These are phyloP conservation scores for Leptogaster cylindrica DNA, from an alignment of 2,888 invertebrate species.

Conservation along the genomic window DNA sequence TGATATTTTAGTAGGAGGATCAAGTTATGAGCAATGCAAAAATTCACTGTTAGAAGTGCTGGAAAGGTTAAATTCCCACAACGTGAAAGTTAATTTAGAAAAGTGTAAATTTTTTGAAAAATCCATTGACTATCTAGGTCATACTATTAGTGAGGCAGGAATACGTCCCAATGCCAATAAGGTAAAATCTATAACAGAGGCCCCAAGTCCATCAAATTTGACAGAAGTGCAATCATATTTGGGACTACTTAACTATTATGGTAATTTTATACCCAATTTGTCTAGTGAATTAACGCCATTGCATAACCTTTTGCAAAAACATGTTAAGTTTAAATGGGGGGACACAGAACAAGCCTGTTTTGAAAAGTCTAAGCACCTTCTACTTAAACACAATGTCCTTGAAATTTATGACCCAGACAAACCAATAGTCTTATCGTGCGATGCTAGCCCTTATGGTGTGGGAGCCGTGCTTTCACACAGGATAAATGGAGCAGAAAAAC, in stretches of 20 bases:
- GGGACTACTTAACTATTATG: conserved; percentile 38
- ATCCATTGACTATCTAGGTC: conserved; percentile 31
- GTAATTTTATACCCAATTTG: conserved; percentile 29
- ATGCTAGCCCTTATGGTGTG: not conserved
- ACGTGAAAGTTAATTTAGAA: conserved; percentile 22
- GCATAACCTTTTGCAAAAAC: conserved; percentile 15
- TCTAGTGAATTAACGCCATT: conserved; percentile 22
- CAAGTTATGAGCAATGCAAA: not conserved
- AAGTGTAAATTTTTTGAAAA: conserved; percentile 30
- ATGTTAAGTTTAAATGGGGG: conserved; percentile 14
- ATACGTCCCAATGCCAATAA: conserved; percentile 38
- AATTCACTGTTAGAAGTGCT: not conserved
- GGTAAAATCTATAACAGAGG: conserved; percentile 38
- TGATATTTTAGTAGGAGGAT: conserved; percentile 39
- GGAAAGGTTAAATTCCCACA: conserved; percentile 14
- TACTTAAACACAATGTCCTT: not conserved
- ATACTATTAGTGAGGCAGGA: conserved; percentile 26
- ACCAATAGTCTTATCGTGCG: not conserved
- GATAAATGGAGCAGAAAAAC: not conserved
- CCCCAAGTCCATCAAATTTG: conserved; percentile 31
- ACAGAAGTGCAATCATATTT: conserved; percentile 36
- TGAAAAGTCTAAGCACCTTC: not conserved
- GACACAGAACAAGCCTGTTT: not conserved
- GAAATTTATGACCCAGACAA: not conserved
- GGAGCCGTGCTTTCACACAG: conserved; percentile 19